Percentiles rank a stretch among this genome's conserved stretches.
Conservation (phyloP, 1,140 invertebrate species). For the Battus philenor region DNA sequence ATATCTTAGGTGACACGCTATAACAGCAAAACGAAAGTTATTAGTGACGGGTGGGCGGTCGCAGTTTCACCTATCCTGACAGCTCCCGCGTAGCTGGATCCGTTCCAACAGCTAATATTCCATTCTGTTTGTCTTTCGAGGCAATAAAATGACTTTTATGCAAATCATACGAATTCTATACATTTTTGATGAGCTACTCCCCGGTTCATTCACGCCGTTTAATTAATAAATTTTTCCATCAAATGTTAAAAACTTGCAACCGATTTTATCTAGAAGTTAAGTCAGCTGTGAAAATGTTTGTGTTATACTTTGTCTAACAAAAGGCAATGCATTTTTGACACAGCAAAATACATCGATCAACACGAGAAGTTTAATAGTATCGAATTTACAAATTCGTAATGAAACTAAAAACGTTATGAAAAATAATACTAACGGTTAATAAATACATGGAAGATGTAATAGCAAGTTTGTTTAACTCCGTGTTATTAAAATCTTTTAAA, state of each 20-base stretch:
- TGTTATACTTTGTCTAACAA: no score
- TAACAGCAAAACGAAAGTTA: slow-evolving; percentile 5
- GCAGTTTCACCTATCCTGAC: slow-evolving; percentile 11
- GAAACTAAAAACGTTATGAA: no score
- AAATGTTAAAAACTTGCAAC: slow-evolving; percentile 45
- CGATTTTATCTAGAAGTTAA: slow-evolving; percentile 24
- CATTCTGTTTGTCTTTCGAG: slow-evolving; percentile 73
- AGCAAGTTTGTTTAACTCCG: no score
- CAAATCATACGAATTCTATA: slow-evolving; percentile 75
- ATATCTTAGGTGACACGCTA: no score
- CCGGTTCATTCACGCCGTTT: slow-evolving; percentile 78
- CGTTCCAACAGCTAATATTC: slow-evolving; percentile 69
- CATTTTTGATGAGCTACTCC: slow-evolving; percentile 72
- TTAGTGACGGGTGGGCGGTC: slow-evolving; percentile 7
- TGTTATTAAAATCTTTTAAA: no score
- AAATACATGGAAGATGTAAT: no score
- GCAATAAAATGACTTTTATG: slow-evolving; percentile 76
- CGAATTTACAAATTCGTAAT: no score
- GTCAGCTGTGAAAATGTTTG: slow-evolving; percentile 8
- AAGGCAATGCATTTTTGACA: no score
- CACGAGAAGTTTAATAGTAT: no score
- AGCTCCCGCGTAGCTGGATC: slow-evolving; percentile 43
- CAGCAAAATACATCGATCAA: no score
- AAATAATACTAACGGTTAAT: no score
- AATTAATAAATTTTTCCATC: slow-evolving; percentile 73